Base-by-base conservation (phyloP, 2,113 vertebrate genomes). In the Elachura formosa region DNA sequence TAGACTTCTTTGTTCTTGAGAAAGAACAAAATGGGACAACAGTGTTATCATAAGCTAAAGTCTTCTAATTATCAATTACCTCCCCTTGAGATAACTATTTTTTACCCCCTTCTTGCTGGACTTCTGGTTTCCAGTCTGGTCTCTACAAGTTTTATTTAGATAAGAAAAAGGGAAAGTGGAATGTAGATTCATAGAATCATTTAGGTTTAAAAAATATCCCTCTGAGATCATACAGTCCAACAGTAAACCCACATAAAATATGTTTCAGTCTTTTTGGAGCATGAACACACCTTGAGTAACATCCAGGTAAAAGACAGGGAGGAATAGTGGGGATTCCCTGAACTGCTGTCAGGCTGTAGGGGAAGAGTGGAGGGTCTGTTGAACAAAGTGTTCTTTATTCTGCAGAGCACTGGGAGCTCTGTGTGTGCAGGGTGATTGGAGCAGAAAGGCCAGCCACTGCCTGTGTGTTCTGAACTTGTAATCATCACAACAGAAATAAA, bases 21-120 rank as follows among this genome's bases (percentile, higher is more conserved):
- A 63, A 12, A 10, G 6, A 77, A 64, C 6, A 49, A 74, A 83
- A 85, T 16, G 51, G 68, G 91, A 81, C 26, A 36, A 22, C 2
- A 12, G 7, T 10, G 24, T 78, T 33, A 40, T 84, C 55, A 23
- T 46, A 26, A 95, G 41, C 36, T 89, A 83, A 93, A 94, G 78
- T 31, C 10, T 77, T 94, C 59, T 94, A 87, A 89, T 96, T 91
- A 76, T 89, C 74, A 89, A 38, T 94, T 89, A 87, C 38, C 18
- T 17, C 34, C 48, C 26, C 41, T 79, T n/a, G 61, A 90, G 43
- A 77, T 46, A 93, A 89, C 49, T 15, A 38, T 48, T 77, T 63
- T 33, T 8, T 5, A 2, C 24, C 78, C 20, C 2, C 36, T 78
- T 78, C 22, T 64, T 77, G 40, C 10, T 49, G 58, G 43, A 71